Conservation (phyloP, 1,140 invertebrate species). For the Neoseiulus cucumeris region DNA sequence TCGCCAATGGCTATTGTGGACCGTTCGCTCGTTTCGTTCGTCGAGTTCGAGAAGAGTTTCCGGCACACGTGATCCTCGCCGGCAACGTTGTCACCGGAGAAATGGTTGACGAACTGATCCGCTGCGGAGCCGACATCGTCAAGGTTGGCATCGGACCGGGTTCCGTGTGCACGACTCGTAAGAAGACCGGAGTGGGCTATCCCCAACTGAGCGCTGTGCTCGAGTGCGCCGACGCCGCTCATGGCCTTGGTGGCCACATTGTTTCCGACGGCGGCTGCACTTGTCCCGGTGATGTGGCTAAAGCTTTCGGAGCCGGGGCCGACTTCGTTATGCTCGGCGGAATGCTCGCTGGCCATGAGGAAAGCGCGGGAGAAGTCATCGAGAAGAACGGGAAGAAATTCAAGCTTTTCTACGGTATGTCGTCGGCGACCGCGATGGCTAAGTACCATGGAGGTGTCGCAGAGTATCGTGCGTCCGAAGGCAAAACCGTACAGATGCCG, state of each 20-base stretch:
- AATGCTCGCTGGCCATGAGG: conserved; percentile 84
- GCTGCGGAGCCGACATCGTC: conserved; percentile 82
- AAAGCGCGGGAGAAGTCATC: conserved; percentile 68
- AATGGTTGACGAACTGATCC: conserved; percentile 84
- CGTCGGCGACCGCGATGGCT: conserved; percentile 72
- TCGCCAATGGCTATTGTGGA: conserved; percentile 92
- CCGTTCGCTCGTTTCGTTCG: conserved; percentile 76
- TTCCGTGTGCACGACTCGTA: conserved; percentile 77
- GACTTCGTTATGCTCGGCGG: conserved; percentile 94
- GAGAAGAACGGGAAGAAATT: conserved; percentile 61
- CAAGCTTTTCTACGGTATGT: conserved; percentile 90
- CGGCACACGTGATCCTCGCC: conserved; percentile 73
- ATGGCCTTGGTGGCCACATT: conserved; percentile 71
- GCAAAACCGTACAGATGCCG: conserved; percentile 76
- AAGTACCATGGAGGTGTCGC: conserved; percentile 68
- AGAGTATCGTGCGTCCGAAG: conserved; percentile 73
- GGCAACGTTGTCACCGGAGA: conserved; percentile 92
- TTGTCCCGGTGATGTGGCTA: conserved; percentile 81
- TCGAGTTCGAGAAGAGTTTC: conserved; percentile 53
- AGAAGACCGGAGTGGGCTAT: conserved; percentile 86
- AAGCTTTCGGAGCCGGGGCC: conserved; percentile 83
- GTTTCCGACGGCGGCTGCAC: conserved; percentile 86
- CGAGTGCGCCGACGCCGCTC: conserved; percentile 88
- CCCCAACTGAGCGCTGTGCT: conserved; percentile 81
- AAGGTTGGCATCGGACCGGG: conserved; percentile 92